Evolutionary conservation across 1,140 invertebrate species (phyloP).

Genomic region (Drosophila murphyi): DNA sequence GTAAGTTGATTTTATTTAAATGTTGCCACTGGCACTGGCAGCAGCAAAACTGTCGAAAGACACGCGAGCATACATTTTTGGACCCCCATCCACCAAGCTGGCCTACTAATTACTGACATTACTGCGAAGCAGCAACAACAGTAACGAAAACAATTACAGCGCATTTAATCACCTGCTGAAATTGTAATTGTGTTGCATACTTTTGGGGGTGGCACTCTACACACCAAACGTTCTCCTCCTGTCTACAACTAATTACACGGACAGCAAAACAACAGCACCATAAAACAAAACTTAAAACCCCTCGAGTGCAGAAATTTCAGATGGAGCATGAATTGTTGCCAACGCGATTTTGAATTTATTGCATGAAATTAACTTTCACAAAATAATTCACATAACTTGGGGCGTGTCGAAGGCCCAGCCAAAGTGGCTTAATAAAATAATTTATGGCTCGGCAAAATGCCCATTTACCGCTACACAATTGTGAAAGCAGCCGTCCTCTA

Average conservation of each 20-base stretch:
- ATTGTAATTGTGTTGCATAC: slow-evolving; percentile 83
- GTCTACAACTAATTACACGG: slow-evolving; percentile 51
- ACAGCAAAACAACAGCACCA: slow-evolving; percentile 36
- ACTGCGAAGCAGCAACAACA: slow-evolving; percentile 46
- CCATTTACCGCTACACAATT: slow-evolving; percentile 46
- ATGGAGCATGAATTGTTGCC: slow-evolving; percentile 56
- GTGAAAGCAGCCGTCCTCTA: neutral
- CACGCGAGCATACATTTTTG: slow-evolving; percentile 71
- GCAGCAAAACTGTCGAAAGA: slow-evolving; percentile 60
- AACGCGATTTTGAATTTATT: slow-evolving; percentile 81
- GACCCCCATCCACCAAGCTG: neutral
- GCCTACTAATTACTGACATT: slow-evolving; percentile 76
- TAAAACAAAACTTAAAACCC: slow-evolving; percentile 46
- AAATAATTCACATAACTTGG: slow-evolving; percentile 81
- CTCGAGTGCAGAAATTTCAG: slow-evolving; percentile 24
- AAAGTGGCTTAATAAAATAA: slow-evolving; percentile 83
- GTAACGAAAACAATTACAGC: slow-evolving; percentile 69
- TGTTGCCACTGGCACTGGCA: slow-evolving; percentile 59
- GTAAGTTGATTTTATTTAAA: slow-evolving; percentile 71
- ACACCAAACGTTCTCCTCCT: slow-evolving; percentile 6
- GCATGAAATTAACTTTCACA: slow-evolving; percentile 80
- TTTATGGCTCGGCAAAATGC: slow-evolving; percentile 71
- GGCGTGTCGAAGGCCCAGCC: slow-evolving; percentile 63
- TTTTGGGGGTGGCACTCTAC: slow-evolving; percentile 43
- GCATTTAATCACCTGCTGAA: slow-evolving; percentile 84